phyloP scores from a whole-genome alignment of 2,113 vertebrate genomes.

The Brevimyrus niger region DNA sequence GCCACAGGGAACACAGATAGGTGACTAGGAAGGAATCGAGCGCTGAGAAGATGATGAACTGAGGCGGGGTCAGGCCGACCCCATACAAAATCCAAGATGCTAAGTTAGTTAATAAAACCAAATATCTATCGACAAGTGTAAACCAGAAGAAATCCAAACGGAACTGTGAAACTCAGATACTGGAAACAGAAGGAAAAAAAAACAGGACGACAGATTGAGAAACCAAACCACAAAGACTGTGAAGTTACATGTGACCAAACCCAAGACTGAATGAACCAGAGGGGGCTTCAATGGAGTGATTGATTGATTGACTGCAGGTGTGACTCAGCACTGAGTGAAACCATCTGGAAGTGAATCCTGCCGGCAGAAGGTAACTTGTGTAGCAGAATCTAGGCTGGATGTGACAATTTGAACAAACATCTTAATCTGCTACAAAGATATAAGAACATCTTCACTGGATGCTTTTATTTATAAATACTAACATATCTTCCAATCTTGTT shows the following conservation, averaged over 20 bases:
- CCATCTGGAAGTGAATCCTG: not conserved
- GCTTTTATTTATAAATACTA: not conserved
- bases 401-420: not conserved
- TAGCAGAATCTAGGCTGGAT: not conserved
- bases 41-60: not conserved
- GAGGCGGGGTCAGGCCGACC: not conserved
- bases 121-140: not conserved
- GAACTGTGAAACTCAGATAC: not conserved
- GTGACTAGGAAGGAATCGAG: not conserved
- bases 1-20: not conserved
- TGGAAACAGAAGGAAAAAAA: not conserved
- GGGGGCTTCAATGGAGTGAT: not conserved
- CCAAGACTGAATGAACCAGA: not conserved
- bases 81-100: not conserved
- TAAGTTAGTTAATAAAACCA: not conserved
- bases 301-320: conserved; percentile 7
- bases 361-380: not conserved
- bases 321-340: not conserved
- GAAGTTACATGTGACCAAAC: not conserved
- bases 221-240: not conserved
- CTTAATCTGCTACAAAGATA: not conserved
- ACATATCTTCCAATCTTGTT: not conserved
- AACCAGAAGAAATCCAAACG: not conserved
- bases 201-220: not conserved
- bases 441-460: not conserved